Conservation (phyloP, 2,797 vertebrate genomes). For the Myripristis jacobus region DNA sequence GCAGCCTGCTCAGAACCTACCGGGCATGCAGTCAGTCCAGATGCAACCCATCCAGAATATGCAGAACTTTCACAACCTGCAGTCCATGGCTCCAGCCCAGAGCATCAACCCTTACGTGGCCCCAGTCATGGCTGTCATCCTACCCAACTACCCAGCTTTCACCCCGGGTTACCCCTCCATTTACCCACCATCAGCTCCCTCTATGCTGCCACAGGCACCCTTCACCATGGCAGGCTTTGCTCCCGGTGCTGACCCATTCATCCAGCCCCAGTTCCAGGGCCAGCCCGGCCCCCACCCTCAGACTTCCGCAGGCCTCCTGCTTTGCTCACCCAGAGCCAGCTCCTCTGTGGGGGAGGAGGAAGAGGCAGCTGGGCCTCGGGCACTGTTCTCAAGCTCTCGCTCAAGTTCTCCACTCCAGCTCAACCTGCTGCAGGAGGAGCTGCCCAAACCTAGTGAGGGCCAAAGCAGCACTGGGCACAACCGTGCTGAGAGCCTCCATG, state of each 20-base stretch:
- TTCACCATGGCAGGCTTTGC: constrained; percentile 54
- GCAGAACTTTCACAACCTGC: constrained; percentile 55
- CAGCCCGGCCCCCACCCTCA: constrained; percentile 45
- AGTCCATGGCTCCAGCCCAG: constrained; percentile 66
- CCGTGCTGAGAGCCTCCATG: constrained; percentile 69
- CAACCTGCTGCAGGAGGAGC: constrained; percentile 89
- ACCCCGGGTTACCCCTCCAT: constrained; percentile 73
- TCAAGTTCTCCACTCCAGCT: constrained; percentile 91
- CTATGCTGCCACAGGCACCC: constrained; percentile 65
- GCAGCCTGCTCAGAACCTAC: constrained; percentile 64
- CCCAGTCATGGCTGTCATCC: constrained; percentile 83
- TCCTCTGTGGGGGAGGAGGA: constrained; percentile 77
- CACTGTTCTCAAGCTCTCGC: constrained; percentile 84
- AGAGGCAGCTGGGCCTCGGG: constrained; percentile 72
- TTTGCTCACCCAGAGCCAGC: constrained; percentile 65
- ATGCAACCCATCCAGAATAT: constrained; percentile 63
- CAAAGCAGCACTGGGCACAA: constrained; percentile 65
- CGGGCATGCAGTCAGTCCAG: constrained; percentile 58
- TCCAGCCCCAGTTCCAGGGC: constrained; percentile 64
- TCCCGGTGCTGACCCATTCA: constrained; percentile 52
- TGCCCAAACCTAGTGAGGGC: constrained; percentile 80
- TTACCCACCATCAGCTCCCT: constrained; percentile 45
- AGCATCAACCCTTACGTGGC: constrained; percentile 73
- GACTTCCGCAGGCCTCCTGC: constrained; percentile 40
- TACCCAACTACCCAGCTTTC: constrained; percentile 81